phyloP scores from a whole-genome alignment of 2,113 vertebrate species.

The Polyodon spathula region DNA sequence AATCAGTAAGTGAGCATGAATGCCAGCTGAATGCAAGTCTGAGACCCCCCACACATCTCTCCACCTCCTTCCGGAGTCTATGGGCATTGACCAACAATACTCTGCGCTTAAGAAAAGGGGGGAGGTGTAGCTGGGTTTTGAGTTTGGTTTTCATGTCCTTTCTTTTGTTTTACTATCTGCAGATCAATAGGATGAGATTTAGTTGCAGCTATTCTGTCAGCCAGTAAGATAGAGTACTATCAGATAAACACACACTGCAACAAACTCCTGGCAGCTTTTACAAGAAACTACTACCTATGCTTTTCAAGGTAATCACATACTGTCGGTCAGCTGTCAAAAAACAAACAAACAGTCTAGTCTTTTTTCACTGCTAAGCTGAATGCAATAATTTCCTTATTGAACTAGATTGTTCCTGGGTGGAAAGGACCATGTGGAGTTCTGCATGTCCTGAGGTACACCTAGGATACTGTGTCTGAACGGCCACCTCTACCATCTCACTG shows the following conservation, averaged over 20 bases:
- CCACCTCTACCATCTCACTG: too few species aligned
- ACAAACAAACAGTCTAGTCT: too few species aligned
- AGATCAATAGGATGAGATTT: constrained; percentile 18
- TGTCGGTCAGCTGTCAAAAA: too few species aligned
- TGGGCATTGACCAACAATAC: constrained; percentile 9
- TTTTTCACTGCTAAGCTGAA: too few species aligned
- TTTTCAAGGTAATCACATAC: too few species aligned
- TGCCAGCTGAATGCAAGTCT: constrained; percentile 22
- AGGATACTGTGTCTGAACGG: too few species aligned
- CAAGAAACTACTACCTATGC: too few species aligned
- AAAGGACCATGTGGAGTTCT: too few species aligned
- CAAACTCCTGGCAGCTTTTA: too few species aligned
- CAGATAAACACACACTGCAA: constrained; percentile 7
- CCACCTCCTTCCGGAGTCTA: constrained; percentile 15
- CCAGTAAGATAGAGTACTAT: constrained; percentile 9
- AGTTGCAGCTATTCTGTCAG: constrained; percentile 3
- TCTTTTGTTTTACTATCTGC: constrained; percentile 9
- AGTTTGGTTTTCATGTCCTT: constrained; percentile 12
- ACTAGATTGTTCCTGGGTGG: too few species aligned
- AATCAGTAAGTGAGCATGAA: constrained; percentile 27
- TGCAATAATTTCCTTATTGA: too few species aligned
- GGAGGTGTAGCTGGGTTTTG: neutral
- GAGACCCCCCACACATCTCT: constrained; percentile 24
- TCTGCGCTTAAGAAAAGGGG: neutral
- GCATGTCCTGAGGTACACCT: too few species aligned